A percentile compares a stretch with the other conserved stretches of the same genome.
Conservation (phyloP, 92 coral and sea anemone species). For the Metridium senile region DNA sequence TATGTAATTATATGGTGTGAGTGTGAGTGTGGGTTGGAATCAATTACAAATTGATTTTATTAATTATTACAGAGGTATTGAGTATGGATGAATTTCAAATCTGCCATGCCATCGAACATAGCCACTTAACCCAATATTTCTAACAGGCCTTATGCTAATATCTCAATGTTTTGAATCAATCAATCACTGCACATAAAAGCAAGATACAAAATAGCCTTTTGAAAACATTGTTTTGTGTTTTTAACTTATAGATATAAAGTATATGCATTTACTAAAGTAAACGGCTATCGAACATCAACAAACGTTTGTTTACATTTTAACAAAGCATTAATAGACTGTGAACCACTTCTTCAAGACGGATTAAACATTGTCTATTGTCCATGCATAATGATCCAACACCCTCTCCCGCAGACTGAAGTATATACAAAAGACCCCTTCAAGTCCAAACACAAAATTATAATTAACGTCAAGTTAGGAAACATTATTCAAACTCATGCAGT, state of each 20-base stretch:
- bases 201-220: not conserved
- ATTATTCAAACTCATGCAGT: too few relatives aligned
- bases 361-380: not conserved
- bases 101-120: not conserved
- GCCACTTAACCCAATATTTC: not conserved
- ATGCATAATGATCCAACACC: not conserved
- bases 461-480: too few relatives aligned
- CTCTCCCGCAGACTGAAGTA: too few relatives aligned
- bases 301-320: not conserved
- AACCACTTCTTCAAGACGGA: not conserved
- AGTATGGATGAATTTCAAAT: not conserved
- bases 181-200: not conserved
- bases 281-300: not conserved
- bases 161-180: not conserved
- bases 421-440: too few relatives aligned
- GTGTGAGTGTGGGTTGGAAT: not conserved
- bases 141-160: constrained; percentile 1
- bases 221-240: not conserved
- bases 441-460: too few relatives aligned
- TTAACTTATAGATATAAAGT: not conserved
- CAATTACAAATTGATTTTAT: not conserved
- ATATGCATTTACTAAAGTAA: not conserved
- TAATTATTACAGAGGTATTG: not conserved
- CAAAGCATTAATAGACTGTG: not conserved
- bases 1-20: not conserved